phyloP scores from a whole-genome alignment of 2,113 vertebrate genomes.

The Acrocephalus kingi region DNA sequence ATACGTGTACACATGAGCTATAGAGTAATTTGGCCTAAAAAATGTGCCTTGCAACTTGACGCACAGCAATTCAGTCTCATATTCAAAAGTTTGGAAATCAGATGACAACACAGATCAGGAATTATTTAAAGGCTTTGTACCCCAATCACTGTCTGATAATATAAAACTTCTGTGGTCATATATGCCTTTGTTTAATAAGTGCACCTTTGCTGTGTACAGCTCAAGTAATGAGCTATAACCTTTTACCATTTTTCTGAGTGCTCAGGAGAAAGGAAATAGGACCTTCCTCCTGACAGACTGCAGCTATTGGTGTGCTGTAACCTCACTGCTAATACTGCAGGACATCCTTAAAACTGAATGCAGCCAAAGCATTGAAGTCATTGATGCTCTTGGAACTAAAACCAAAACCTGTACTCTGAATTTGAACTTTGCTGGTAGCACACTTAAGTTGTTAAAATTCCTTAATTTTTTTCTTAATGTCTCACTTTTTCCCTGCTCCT shows the following conservation, averaged over 20 bases:
- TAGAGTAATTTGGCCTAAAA: background rate
- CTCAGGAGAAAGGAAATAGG: background rate
- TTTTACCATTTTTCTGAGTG: background rate
- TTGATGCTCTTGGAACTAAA: background rate
- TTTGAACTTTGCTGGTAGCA: background rate
- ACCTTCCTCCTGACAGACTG: background rate
- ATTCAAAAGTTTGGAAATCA: background rate
- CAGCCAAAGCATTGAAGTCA: background rate
- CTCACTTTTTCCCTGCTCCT: background rate
- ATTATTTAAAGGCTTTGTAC: background rate
- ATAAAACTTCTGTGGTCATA: background rate
- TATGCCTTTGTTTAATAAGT: background rate
- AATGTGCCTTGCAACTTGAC: slow-evolving; percentile 1
- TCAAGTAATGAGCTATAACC: background rate
- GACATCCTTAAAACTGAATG: background rate
- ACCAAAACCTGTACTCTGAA: background rate
- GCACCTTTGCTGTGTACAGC: background rate
- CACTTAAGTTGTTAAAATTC: background rate
- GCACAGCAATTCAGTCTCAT: background rate
- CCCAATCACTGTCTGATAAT: background rate
- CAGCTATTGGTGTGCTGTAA: background rate
- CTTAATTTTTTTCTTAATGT: background rate
- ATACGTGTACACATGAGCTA: background rate
- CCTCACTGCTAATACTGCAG: background rate
- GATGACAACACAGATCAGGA: background rate